phyloP scores from a whole-genome alignment of 2,888 invertebrate species.

The Drosophila siamana region DNA sequence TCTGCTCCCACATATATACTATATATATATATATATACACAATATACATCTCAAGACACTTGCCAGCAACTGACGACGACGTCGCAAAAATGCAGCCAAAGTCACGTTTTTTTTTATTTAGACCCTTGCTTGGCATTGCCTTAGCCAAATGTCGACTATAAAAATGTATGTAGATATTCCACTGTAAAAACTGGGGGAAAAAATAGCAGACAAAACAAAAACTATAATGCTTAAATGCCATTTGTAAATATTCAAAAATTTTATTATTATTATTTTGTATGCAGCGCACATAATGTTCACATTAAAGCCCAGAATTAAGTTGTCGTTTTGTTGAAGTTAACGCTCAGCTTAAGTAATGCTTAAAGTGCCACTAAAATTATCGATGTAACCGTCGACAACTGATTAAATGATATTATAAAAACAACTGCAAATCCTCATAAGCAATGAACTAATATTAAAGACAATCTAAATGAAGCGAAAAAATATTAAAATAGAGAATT shows the following conservation, averaged over 20 bases:
- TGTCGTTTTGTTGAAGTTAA: slow-evolving; percentile 34
- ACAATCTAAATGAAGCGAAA: no score
- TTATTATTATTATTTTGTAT: slow-evolving; percentile 23
- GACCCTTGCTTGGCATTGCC: slow-evolving; percentile 16
- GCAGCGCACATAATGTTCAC: slow-evolving; percentile 34
- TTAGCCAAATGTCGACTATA: slow-evolving; percentile 53
- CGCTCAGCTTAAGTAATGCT: background rate
- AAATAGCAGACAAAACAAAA: slow-evolving; percentile 10
- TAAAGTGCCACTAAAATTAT: background rate
- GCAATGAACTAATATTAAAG: no score
- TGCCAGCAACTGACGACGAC: background rate
- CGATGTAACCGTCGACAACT: background rate
- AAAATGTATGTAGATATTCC: slow-evolving; percentile 35
- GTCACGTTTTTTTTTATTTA: slow-evolving; percentile 63
- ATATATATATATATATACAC: background rate
- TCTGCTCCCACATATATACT: background rate
- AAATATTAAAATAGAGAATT: no score
- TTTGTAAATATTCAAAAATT: slow-evolving; percentile 47
- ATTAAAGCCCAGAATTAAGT: slow-evolving; percentile 39
- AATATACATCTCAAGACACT: slow-evolving; percentile 13
- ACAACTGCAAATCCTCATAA: no score
- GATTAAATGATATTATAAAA: no score
- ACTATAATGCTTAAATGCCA: slow-evolving; percentile 48
- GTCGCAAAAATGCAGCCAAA: slow-evolving; percentile 74
- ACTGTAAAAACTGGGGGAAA: slow-evolving; percentile 13